These are phyloP conservation scores for Deroplatys truncata DNA, from an alignment of 2,888 invertebrate genomes.

Conservation along the genomic window DNA sequence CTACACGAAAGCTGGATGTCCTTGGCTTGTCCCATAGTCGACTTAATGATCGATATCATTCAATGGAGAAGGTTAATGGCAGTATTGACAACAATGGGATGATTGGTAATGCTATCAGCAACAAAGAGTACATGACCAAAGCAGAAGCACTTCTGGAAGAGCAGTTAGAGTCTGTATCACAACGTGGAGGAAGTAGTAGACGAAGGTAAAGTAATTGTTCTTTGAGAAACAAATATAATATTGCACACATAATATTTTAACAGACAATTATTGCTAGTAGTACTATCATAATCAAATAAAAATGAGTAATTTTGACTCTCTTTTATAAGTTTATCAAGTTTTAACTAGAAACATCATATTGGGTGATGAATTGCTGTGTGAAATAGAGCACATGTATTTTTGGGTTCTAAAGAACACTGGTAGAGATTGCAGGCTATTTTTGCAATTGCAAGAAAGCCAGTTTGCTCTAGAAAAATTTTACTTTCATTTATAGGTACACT, in stretches of 20 bases:
- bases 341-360: too few species aligned
- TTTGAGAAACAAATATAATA: not conserved
- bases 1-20: slow-evolving; percentile 58
- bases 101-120: slow-evolving; percentile 38
- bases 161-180: slow-evolving; percentile 40
- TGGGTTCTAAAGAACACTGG: too few species aligned
- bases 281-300: too few species aligned
- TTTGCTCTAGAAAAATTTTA: too few species aligned
- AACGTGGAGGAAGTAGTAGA: slow-evolving; percentile 37
- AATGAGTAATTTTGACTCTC: too few species aligned
- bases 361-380: too few species aligned
- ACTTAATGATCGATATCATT: slow-evolving; percentile 84
- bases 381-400: too few species aligned
- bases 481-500: too few species aligned
- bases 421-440: too few species aligned
- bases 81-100: slow-evolving; percentile 14
- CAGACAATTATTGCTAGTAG: too few species aligned
- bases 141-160: slow-evolving; percentile 44
- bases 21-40: slow-evolving; percentile 77
- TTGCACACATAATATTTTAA: not conserved
- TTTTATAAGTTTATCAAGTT: too few species aligned
- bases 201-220: not conserved
- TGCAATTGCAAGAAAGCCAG: too few species aligned
- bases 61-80: slow-evolving; percentile 58
- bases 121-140: slow-evolving; percentile 45